Percentiles rank a stretch among this genome's conserved stretches.
phyloP scores from a whole-genome alignment of 2,797 vertebrate genomes.

The Malurus splendens region DNA sequence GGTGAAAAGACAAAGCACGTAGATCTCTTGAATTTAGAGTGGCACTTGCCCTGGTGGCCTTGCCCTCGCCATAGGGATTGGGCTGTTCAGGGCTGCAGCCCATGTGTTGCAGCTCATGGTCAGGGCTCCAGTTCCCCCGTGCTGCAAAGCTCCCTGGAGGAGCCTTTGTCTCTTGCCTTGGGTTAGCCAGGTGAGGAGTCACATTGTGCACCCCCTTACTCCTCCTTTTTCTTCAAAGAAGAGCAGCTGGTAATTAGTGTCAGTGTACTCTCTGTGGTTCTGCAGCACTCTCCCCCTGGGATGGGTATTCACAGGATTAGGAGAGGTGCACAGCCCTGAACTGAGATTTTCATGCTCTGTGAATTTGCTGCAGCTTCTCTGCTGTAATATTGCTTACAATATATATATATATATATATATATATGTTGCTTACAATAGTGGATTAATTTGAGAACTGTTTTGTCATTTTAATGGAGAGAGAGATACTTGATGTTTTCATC shows the following conservation, averaged over 20 bases:
- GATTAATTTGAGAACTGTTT: not conserved
- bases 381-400: not conserved
- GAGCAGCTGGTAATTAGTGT: not conserved
- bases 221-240: not conserved
- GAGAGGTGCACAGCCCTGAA: not conserved
- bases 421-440: not conserved
- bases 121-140: fast-evolving
- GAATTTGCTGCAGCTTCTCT: not conserved
- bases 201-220: fast-evolving
- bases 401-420: too few species aligned
- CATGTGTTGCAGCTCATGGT: fast-evolving
- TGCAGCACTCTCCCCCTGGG: not conserved
- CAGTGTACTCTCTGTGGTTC: not conserved
- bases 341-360: not conserved
- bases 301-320: not conserved
- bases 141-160: not conserved
- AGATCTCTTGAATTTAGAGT: not conserved
- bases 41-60: not conserved
- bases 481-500: not conserved
- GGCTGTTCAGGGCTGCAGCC: not conserved
- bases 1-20: not conserved
- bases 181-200: not conserved
- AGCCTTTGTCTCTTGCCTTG: not conserved
- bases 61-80: not conserved
- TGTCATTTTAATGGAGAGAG: not conserved